These are phyloP conservation scores for Drosophila koepferae DNA, from an alignment of 2,888 invertebrate species.

Conservation along the genomic window DNA sequence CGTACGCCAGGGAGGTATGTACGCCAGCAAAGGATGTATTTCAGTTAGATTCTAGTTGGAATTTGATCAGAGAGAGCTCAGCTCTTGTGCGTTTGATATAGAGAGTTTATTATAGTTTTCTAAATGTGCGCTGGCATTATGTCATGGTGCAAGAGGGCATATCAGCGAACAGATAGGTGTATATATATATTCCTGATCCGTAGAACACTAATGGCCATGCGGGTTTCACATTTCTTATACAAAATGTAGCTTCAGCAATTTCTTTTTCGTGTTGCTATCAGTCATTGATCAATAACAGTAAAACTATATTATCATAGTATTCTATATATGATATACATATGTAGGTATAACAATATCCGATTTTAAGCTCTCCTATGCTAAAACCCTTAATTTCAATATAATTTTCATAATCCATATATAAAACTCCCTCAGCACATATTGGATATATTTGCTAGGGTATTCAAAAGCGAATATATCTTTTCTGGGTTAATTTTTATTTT, in stretches of 20 bases:
- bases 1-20: conserved; percentile 90
- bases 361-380: background rate
- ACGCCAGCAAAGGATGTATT: background rate
- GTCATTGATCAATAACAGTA: background rate
- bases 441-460: background rate
- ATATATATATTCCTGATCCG: background rate
- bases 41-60: background rate
- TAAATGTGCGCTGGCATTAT: background rate
- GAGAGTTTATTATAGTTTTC: background rate
- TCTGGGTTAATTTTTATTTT: background rate
- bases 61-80: too few species aligned
- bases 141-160: background rate
- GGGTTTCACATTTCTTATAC: too few species aligned
- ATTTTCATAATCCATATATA: background rate
- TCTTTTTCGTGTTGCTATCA: background rate
- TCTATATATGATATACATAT: background rate
- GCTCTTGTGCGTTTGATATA: background rate
- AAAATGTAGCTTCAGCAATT: too few species aligned
- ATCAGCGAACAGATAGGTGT: background rate
- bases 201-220: background rate
- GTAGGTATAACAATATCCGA: background rate
- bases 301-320: background rate
- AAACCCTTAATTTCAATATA: background rate
- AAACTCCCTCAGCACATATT: background rate
- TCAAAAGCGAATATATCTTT: background rate